Percentiles rank a stretch among this genome's conserved stretches.
phyloP scores from a whole-genome alignment of 2,113 vertebrate genomes.

The Scartelaos histophorus region DNA sequence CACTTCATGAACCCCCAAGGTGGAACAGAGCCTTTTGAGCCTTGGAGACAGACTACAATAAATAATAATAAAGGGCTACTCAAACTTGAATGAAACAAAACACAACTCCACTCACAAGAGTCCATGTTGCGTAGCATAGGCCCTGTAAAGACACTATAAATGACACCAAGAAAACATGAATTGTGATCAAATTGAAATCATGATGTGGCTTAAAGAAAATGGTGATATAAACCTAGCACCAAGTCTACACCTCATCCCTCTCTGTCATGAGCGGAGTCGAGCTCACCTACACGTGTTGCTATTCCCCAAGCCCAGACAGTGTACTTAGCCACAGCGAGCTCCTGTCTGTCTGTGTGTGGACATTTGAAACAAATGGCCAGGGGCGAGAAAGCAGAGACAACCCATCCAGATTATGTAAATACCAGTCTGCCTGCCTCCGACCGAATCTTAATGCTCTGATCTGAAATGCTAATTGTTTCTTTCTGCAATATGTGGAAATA shows the following conservation, averaged over 20 bases:
- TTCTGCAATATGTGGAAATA: slow-evolving; percentile 59
- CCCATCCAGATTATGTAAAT: slow-evolving; percentile 76
- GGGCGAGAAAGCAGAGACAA: slow-evolving; percentile 61
- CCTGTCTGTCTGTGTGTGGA: slow-evolving; percentile 55
- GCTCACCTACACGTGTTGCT: slow-evolving; percentile 13
- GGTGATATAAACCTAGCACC: too few species aligned
- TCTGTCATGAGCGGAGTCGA: background rate
- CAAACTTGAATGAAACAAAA: too few species aligned
- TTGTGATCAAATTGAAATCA: too few species aligned
- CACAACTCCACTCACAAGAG: too few species aligned
- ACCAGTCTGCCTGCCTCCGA: slow-evolving; percentile 62
- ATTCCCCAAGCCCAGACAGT: slow-evolving; percentile 33
- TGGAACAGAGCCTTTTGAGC: too few species aligned
- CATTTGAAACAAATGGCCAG: slow-evolving; percentile 69
- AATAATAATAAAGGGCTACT: too few species aligned
- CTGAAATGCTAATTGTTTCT: slow-evolving; percentile 72
- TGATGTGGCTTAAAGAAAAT: too few species aligned
- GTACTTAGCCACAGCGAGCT: slow-evolving; percentile 46
- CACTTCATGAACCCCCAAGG: too few species aligned
- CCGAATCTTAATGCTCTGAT: slow-evolving; percentile 71
- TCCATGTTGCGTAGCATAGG: too few species aligned
- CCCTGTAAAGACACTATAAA: too few species aligned
- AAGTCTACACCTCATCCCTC: background rate
- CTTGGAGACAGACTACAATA: too few species aligned
- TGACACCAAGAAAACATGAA: too few species aligned